Percentiles rank a stretch among this genome's conserved stretches.
These are phyloP conservation scores for Stichodactyla mertensii DNA, from an alignment of 64 coral and sea anemone species.

Conservation along the genomic window DNA sequence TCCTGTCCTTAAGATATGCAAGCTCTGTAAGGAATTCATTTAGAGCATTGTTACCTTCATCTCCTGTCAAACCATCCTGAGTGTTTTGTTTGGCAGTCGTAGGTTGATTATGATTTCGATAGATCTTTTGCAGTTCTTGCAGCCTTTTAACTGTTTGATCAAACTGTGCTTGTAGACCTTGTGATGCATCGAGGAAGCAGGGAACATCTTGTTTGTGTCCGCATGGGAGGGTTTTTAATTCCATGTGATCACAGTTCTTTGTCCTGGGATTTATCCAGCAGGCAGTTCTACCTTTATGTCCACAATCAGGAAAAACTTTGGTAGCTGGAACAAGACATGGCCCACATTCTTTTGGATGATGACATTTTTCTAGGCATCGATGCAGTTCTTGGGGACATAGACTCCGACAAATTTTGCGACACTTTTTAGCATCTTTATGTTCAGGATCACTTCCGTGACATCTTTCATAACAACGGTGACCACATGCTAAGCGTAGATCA, in stretches of 20 bases:
- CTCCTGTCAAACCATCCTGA: neutral
- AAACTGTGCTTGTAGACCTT: slow-evolving; percentile 17
- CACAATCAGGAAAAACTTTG: slow-evolving; percentile 16
- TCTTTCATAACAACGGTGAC: slow-evolving; percentile 10
- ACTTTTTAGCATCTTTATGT: neutral
- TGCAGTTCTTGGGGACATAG: slow-evolving; percentile 6
- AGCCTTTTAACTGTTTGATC: neutral
- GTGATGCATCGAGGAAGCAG: slow-evolving; percentile 35
- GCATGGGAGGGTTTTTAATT: slow-evolving; percentile 30
- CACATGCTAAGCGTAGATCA: slow-evolving; percentile 30
- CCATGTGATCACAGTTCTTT: neutral
- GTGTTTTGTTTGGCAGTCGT: neutral
- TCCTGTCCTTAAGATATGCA: neutral
- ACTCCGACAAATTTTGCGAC: neutral
- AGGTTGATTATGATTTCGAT: neutral
- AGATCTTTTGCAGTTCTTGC: neutral
- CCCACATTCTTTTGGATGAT: neutral
- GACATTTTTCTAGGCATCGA: neutral
- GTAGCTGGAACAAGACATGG: neutral
- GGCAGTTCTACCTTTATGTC: slow-evolving; percentile 32
- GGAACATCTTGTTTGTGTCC: slow-evolving; percentile 31
- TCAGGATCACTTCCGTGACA: slow-evolving; percentile 23
- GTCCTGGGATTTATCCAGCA: slow-evolving; percentile 30
- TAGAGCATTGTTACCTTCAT: neutral
- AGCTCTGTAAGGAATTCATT: neutral